Conservation (phyloP, 2,888 invertebrate species). For the Azorinus chamasolen region DNA sequence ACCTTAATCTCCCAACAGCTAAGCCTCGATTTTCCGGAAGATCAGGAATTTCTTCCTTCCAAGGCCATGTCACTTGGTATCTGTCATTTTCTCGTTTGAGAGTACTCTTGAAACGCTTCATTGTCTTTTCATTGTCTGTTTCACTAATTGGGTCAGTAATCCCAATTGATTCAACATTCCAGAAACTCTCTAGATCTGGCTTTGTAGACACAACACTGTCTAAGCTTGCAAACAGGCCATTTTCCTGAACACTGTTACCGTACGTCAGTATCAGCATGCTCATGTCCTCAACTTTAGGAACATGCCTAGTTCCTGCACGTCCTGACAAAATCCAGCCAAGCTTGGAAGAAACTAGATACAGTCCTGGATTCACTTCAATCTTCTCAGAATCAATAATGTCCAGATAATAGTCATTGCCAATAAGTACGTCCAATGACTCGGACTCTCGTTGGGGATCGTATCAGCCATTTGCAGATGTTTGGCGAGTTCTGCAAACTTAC, state of each 20-base stretch:
- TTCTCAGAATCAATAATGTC: conserved; percentile 9
- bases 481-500: not conserved
- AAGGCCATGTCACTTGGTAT: conserved; percentile 39
- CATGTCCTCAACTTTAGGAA: no score
- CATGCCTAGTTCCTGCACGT: not conserved
- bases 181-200: no score
- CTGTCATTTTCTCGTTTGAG: conserved; percentile 5
- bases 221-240: not conserved
- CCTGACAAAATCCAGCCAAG: conserved; percentile 5
- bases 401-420: conserved; percentile 11
- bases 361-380: conserved; percentile 6
- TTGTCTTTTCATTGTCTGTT: not conserved
- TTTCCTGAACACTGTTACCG: not conserved
- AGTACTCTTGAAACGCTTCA: conserved; percentile 3
- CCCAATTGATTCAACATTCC: conserved; percentile 20
- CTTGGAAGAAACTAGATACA: conserved; percentile 3
- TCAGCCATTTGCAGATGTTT: not conserved
- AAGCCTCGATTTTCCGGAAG: conserved; percentile 24
- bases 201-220: no score
- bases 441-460: not conserved
- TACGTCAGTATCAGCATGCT: not conserved
- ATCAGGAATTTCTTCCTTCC: conserved; percentile 15
- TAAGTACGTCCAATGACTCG: not conserved
- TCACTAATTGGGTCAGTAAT: conserved; percentile 6
- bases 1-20: conserved; percentile 28